These are phyloP conservation scores for Parnassius glacialis DNA, from an alignment of 2,888 invertebrate genomes.

Conservation along the genomic window DNA sequence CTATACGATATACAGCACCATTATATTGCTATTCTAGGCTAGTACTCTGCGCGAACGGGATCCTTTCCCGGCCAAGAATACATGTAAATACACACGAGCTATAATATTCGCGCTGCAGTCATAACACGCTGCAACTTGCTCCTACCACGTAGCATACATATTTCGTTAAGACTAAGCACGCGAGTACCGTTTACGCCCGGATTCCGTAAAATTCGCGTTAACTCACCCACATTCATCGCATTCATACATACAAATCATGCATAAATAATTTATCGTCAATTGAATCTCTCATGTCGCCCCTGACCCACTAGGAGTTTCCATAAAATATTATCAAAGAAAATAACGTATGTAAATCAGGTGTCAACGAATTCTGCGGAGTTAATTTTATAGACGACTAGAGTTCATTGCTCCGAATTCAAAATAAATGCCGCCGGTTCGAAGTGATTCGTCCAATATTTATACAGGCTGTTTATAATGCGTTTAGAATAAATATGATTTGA, in stretches of 20 bases:
- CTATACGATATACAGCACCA: no score
- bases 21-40: no score
- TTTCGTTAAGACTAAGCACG: slow-evolving; percentile 23
- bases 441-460: slow-evolving; percentile 8
- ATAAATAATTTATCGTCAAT: neutral
- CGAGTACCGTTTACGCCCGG: slow-evolving; percentile 65
- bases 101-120: no score
- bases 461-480: slow-evolving; percentile 12
- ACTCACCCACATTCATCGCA: slow-evolving; percentile 61
- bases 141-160: no score
- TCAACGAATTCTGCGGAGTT: slow-evolving; percentile 5
- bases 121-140: no score
- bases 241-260: slow-evolving; percentile 38
- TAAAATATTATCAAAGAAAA: slow-evolving; percentile 16
- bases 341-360: slow-evolving; percentile 15
- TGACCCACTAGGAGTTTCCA: slow-evolving; percentile 18
- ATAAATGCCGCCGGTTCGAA: slow-evolving; percentile 4
- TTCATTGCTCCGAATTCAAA: slow-evolving; percentile 19
- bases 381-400: slow-evolving; percentile 12
- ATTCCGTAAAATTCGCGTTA: slow-evolving; percentile 67
- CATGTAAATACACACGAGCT: no score
- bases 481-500: no score
- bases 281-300: slow-evolving; percentile 13
- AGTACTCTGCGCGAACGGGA: no score
- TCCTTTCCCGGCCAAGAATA: no score